A percentile compares a stretch with the other conserved stretches of the same genome.
These are phyloP conservation scores for Sebastolobus alascanus DNA, from an alignment of 2,797 vertebrate species.

Conservation along the genomic window DNA sequence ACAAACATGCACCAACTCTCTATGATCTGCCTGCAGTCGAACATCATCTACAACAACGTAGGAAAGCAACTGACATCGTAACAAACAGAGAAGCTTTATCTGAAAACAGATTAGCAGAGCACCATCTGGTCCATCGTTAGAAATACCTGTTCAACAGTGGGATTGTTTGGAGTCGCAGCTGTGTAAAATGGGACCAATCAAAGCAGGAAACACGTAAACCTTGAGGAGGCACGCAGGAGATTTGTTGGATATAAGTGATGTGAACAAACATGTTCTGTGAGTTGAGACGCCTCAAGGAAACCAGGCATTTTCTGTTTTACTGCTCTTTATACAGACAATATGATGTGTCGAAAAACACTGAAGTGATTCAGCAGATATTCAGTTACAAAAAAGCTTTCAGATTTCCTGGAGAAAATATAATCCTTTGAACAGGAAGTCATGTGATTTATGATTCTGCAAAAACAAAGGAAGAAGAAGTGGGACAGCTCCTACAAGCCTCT, in stretches of 20 bases:
- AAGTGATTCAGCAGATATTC: neutral
- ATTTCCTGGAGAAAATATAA: neutral
- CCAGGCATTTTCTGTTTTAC: neutral
- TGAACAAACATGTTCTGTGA: neutral
- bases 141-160: conserved; percentile 2
- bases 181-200: neutral
- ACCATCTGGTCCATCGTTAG: conserved; percentile 9
- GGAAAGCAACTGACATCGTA: neutral
- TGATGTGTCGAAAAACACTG: neutral
- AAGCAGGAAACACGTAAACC: neutral
- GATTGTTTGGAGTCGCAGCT: neutral
- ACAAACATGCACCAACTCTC: neutral
- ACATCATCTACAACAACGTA: neutral
- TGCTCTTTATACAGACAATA: neutral
- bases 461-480: neutral
- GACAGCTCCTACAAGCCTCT: neutral
- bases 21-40: neutral
- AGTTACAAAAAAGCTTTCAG: neutral
- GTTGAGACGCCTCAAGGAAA: too few species aligned
- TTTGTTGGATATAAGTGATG: neutral
- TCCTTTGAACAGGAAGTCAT: neutral
- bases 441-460: neutral
- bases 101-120: neutral
- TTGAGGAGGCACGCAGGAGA: neutral
- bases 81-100: neutral